A percentile compares a stretch with the other conserved stretches of the same genome.
Evolutionary conservation across 2,113 vertebrate species (phyloP).

Genomic region (Daboia siamensis): DNA sequence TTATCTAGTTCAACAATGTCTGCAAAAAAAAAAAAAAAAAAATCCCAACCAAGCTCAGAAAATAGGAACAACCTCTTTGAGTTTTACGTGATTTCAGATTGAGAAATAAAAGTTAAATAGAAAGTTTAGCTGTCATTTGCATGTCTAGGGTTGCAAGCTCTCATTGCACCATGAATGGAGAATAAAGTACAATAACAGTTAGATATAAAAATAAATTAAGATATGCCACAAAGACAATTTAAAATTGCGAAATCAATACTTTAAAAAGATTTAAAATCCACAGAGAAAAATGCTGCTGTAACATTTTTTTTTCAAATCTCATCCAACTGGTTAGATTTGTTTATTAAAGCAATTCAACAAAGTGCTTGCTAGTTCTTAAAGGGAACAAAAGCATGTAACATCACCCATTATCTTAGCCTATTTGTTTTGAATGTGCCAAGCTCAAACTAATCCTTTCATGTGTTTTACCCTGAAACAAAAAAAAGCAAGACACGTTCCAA

Average conservation of each 20-base stretch:
- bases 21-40: not conserved
- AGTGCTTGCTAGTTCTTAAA: not conserved
- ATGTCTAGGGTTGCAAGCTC: not conserved
- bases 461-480: not conserved
- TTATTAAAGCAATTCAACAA: conserved; percentile 4
- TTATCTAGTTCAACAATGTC: not conserved
- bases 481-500: too few relatives aligned
- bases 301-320: not conserved
- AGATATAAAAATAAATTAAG: not conserved
- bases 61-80: not conserved
- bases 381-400: not conserved
- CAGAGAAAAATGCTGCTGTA: not conserved
- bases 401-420: not conserved
- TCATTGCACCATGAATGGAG: too few relatives aligned
- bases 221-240: not conserved
- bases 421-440: not conserved
- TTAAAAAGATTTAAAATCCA: not conserved
- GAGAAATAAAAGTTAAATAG: not conserved
- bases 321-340: not conserved
- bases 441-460: not conserved
- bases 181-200: not conserved
- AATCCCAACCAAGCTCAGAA: not conserved
- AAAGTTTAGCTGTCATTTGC: not conserved
- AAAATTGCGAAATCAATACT: not conserved
- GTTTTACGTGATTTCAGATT: conserved; percentile 29